Percentiles rank a stretch among this genome's conserved stretches.
These are phyloP conservation scores for Drusus annulatus DNA, from an alignment of 1,140 invertebrate species.

Conservation along the genomic window DNA sequence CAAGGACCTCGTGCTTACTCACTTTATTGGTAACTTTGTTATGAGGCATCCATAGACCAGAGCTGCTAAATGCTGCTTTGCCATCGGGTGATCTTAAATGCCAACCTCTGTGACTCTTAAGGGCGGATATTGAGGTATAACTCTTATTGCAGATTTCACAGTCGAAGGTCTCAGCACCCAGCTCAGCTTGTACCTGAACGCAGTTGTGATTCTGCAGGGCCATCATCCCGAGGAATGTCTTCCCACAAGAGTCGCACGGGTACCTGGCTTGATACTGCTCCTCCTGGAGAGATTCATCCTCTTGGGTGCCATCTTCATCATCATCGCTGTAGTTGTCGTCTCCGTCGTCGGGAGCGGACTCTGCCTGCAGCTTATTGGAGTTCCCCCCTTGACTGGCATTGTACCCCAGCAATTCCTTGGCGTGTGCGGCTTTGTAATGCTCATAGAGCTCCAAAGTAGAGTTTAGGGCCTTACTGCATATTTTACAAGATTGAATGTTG, in stretches of 20 bases:
- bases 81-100: constrained; percentile 72
- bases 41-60: constrained; percentile 71
- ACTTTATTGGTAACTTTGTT: constrained; percentile 70
- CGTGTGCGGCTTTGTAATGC: constrained; percentile 68
- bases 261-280: constrained; percentile 68
- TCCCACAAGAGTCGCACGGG: constrained; percentile 68
- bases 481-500: constrained; percentile 68
- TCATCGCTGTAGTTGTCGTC: constrained; percentile 63
- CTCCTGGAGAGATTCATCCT: constrained; percentile 61
- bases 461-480: constrained; percentile 68
- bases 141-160: constrained; percentile 74
- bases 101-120: constrained; percentile 76
- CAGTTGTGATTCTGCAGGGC: constrained; percentile 70
- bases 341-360: background rate
- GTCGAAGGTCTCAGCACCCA: constrained; percentile 66
- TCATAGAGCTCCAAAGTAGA: constrained; percentile 69
- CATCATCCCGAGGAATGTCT: constrained; percentile 67
- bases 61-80: constrained; percentile 70
- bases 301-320: constrained; percentile 63
- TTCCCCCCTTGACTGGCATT: constrained; percentile 67
- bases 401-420: constrained; percentile 68
- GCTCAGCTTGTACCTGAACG: constrained; percentile 63
- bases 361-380: constrained; percentile 60
- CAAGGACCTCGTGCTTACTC: constrained; percentile 69
- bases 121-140: constrained; percentile 71